Evolutionary conservation across 1,140 invertebrate genomes (phyloP), one percentile per base, ranked within the genome.

Genomic region (Megalonaias nervosa): DNA sequence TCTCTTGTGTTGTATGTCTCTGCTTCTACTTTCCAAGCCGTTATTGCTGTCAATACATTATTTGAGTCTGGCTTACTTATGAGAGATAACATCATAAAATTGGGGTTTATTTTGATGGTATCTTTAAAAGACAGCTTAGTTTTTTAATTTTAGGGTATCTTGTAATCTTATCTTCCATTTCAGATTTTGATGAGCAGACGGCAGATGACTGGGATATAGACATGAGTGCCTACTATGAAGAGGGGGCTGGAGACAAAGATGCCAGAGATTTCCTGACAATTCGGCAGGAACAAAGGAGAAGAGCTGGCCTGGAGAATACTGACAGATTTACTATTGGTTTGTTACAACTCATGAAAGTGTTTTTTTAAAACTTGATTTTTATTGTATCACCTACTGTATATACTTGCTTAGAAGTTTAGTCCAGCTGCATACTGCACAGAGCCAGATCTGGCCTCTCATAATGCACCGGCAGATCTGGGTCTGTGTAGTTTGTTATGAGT

Each of bases 191-290:
- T 88, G 93, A 92, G 75, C 90, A 91, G 77, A 93, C 92, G 55
- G 85, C 92, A 0, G 93, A 94, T 89, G 93, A 94, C 82, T 93
- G 92, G 91, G 93, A 94, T 87, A 91, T 94, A 2, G 93, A 94
- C 82, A 93, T 93, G 90, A 91, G 91, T 81, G 89, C 85, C 11
- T 94, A 94, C 84, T 92, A 93, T 81, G 91, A 91, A 71, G 79
- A 87, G 79, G 91, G 90, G 76, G 82, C 81, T 17, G 91, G 90
- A n/a, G 92, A 93, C 74, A 91, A 89, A 81, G 92, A 93, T 84
- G 89, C 90, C 5, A 76, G 84, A 69, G 91, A 92, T 71, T 89
- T 89, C 59, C 68, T 92, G 1, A 83, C 85, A 62, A 93, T 93
- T 89, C 85, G 92, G 77, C 85, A 88, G 62, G 90, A 91, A 70